Percentiles rank a stretch among this genome's conserved stretches.
Conservation (phyloP, 2,888 invertebrate species). For the Miltochrista miniata region DNA sequence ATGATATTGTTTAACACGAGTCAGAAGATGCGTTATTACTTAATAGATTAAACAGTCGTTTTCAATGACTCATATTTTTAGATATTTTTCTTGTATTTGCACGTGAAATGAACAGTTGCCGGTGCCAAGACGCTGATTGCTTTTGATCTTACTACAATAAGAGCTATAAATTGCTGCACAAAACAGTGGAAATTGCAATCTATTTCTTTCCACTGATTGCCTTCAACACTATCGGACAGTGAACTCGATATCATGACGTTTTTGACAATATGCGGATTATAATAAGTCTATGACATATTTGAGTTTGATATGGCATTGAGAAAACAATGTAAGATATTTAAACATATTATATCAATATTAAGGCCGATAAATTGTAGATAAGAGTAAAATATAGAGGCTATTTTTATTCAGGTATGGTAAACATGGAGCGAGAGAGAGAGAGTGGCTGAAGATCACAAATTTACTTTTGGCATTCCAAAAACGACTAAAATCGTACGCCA, state of each 20-base stretch:
- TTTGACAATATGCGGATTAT: neutral
- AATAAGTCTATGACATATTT: too few species aligned
- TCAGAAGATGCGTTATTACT: conserved; percentile 16
- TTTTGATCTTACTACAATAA: conserved; percentile 27
- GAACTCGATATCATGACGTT: conserved; percentile 2
- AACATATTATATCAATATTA: too few species aligned
- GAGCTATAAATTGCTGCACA: conserved; percentile 19
- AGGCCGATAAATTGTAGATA: too few species aligned
- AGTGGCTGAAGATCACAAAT: conserved; percentile 17
- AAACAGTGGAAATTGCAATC: conserved; percentile 15
- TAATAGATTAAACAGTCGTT: conserved; percentile 8
- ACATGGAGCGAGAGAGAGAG: neutral
- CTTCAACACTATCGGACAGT: conserved; percentile 4
- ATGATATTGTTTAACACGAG: conserved; percentile 16
- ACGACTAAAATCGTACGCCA: conserved; percentile 53
- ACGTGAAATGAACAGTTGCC: conserved; percentile 8
- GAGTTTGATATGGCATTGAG: too few species aligned
- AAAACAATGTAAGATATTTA: too few species aligned
- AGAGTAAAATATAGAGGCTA: too few species aligned
- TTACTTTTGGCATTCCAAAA: conserved; percentile 43
- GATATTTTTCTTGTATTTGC: conserved; percentile 23
- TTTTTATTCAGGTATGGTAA: neutral
- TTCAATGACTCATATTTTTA: conserved; percentile 25
- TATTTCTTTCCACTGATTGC: conserved; percentile 11
- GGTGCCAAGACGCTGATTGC: conserved; percentile 30